Evolutionary conservation across 2,888 invertebrate species (phyloP).

Genomic region (Cyaniris semiargus): DNA sequence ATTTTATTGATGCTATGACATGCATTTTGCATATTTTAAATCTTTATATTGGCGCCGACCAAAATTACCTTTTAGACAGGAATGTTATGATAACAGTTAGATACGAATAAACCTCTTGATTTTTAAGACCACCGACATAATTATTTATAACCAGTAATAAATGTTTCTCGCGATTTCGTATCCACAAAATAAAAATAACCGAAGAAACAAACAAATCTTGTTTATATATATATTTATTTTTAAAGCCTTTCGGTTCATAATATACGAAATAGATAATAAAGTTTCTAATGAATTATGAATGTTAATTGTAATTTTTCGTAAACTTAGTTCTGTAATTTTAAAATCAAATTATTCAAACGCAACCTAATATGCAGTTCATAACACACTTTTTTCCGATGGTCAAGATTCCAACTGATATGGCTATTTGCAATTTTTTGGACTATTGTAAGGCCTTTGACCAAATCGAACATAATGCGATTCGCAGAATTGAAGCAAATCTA

Average conservation of each 20-base stretch:
- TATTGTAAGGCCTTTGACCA: slow-evolving; percentile 1
- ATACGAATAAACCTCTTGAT: not conserved
- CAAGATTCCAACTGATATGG: not conserved
- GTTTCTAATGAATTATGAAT: not conserved
- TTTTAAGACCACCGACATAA: not conserved
- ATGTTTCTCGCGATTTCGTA: not conserved
- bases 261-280: not conserved
- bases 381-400: not conserved
- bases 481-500: slow-evolving; percentile 2
- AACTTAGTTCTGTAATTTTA: not conserved
- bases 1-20: slow-evolving; percentile 45
- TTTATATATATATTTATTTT: no score
- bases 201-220: no score
- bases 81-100: slow-evolving; percentile 26
- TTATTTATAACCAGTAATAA: not conserved
- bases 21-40: slow-evolving; percentile 45
- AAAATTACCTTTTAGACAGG: slow-evolving; percentile 25
- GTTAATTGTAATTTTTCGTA: not conserved
- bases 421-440: not conserved
- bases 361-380: not conserved
- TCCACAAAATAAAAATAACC: not conserved
- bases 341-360: not conserved
- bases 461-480: slow-evolving; percentile 9
- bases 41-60: slow-evolving; percentile 51
- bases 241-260: not conserved